These are phyloP conservation scores for Argyrosomus regius DNA, from an alignment of 2,797 vertebrate species.

Conservation along the genomic window DNA sequence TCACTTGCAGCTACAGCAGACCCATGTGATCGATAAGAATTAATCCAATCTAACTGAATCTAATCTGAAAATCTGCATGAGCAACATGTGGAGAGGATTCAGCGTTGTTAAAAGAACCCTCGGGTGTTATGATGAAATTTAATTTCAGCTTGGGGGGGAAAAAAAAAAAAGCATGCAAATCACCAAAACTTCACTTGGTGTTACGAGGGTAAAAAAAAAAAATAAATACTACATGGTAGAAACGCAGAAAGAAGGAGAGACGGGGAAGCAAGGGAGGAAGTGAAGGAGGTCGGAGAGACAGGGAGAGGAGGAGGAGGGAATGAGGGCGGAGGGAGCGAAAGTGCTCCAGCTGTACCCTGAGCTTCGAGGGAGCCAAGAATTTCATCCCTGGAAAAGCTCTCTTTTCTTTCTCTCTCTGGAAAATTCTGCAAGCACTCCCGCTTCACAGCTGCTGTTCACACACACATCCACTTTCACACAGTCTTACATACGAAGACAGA, in stretches of 20 bases:
- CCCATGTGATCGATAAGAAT: slow-evolving; percentile 6
- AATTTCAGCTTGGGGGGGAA: slow-evolving; percentile 1
- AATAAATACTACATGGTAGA: slow-evolving; percentile 7
- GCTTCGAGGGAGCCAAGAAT: slow-evolving; percentile 80
- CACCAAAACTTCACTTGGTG: neutral
- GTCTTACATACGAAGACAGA: slow-evolving; percentile 59
- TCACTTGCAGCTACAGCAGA: neutral
- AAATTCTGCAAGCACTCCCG: slow-evolving; percentile 69
- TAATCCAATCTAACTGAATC: neutral
- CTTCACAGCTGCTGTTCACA: slow-evolving; percentile 72
- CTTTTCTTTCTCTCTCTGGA: slow-evolving; percentile 67
- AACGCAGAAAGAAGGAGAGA: slow-evolving; percentile 12
- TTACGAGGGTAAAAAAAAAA: neutral
- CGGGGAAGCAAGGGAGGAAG: slow-evolving; percentile 56
- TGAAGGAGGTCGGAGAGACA: slow-evolving; percentile 45
- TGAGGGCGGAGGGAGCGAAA: slow-evolving; percentile 57
- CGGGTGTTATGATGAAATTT: neutral
- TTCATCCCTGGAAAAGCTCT: slow-evolving; percentile 77
- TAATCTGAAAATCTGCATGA: slow-evolving; percentile 10
- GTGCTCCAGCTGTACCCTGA: slow-evolving; percentile 82
- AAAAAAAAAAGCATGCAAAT: neutral
- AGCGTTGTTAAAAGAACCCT: slow-evolving; percentile 11
- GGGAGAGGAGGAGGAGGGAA: slow-evolving; percentile 32
- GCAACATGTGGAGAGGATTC: slow-evolving; percentile 26
- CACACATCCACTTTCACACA: slow-evolving; percentile 57